Base-by-base conservation (phyloP, 2,113 vertebrate species). In the Rhegmatorhina hoffmannsi region DNA sequence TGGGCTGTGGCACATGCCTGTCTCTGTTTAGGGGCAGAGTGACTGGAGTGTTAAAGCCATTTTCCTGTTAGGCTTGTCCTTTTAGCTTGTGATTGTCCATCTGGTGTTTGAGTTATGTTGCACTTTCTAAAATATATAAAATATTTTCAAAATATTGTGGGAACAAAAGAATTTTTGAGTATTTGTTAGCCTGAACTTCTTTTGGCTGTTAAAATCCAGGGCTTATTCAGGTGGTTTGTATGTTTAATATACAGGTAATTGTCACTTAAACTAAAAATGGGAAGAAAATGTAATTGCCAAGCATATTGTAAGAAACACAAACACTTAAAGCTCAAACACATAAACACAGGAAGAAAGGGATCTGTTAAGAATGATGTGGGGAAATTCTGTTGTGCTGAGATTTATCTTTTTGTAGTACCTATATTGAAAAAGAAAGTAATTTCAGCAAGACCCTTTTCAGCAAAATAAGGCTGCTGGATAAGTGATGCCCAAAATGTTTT, bases 361-460 rank as follows among this genome's bases (percentile, higher is more conserved):
- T 78, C 52, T 79, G 28, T 60, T 62, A 82, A 44, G 52, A 91
- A 68, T 67, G 10, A 43, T 13, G 15, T 19, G 38, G 53, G 12
- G 13, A 83, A 43, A 17, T 79, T 64, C 21, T 43, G 17, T 11
- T 0, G 0, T 68, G 59, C 34, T 6, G 23, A 55, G 26, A 38
- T 17, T 31, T 15, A 16, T 67, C 7, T 86, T 80, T 88, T 63
- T 89, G 21, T 67, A 7, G 3, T 23, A 55, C 10, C 4, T 90
- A 23, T 69, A 6, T 69, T 80, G 0, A 3, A 0, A 47, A 58
- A 46, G 49, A 33, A 20, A 8, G 10, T 7, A 10, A 3, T 68
- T 89, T 84, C 23, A 47, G 24, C 26, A 80, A 56, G 43, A 78
- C 19, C 2, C 11, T 85, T 94, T 77, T 53, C 44, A 66, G n/a